Evolutionary conservation across 2,797 vertebrate species (phyloP).

Genomic region (Darevskia mixta): DNA sequence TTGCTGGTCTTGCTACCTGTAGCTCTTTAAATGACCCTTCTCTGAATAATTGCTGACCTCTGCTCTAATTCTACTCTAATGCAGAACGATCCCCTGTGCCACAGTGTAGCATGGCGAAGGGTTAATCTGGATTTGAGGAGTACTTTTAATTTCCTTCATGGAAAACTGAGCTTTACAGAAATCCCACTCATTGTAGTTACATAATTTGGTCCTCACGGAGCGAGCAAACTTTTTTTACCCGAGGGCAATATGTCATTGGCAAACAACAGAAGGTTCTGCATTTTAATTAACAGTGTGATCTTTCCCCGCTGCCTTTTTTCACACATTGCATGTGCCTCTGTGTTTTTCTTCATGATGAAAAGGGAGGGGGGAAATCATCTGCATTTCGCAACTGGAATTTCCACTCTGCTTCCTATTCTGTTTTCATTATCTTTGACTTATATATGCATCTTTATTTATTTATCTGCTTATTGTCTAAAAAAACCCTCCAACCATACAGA

Average conservation of each 20-base stretch:
- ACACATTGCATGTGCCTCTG: constrained; percentile 14
- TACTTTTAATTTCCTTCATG: background rate
- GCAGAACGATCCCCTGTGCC: too few relatives aligned
- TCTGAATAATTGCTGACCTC: background rate
- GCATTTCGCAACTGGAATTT: constrained; percentile 34
- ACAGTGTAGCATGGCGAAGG: background rate
- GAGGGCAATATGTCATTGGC: constrained; percentile 36
- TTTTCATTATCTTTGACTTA: constrained; percentile 56
- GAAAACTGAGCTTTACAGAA: constrained; percentile 28
- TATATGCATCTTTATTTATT: constrained; percentile 60
- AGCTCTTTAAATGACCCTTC: background rate
- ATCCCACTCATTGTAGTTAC: constrained; percentile 38
- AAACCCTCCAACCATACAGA: background rate
- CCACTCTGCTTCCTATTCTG: constrained; percentile 38
- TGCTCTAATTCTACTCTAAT: background rate
- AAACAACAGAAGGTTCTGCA: constrained; percentile 52
- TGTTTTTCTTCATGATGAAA: constrained; percentile 51
- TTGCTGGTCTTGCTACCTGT: too few relatives aligned
- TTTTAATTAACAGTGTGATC: constrained; percentile 63
- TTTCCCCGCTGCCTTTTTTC: constrained; percentile 47
- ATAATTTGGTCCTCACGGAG: constrained; percentile 16
- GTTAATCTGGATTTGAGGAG: constrained; percentile 1
- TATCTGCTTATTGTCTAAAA: constrained; percentile 54
- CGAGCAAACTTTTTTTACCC: constrained; percentile 43
- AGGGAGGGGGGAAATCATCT: background rate